Evolutionary conservation across 2,797 vertebrate species (phyloP).

Genomic region (Gobionotothen gibberifrons): DNA sequence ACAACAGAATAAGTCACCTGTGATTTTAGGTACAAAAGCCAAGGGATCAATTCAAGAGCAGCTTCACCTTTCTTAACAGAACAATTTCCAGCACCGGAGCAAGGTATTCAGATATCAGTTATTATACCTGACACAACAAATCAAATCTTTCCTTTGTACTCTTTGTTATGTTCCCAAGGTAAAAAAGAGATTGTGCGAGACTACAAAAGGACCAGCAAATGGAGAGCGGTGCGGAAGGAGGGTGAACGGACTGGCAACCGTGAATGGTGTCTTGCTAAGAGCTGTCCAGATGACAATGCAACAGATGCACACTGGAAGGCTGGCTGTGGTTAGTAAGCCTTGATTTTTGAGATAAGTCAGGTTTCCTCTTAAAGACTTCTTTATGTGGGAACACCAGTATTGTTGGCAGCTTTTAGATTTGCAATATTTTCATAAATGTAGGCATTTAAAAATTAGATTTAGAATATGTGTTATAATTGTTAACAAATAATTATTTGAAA

Average conservation of each 20-base stretch:
- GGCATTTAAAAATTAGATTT: constrained; percentile 8
- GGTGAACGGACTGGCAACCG: constrained; percentile 57
- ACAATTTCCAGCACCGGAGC: constrained; percentile 65
- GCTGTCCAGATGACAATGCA: constrained; percentile 76
- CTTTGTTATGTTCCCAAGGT: constrained; percentile 64
- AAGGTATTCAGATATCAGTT: constrained; percentile 79
- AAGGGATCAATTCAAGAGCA: constrained; percentile 63
- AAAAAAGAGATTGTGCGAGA: constrained; percentile 71
- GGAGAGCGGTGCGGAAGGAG: constrained; percentile 40
- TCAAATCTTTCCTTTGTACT: constrained; percentile 68
- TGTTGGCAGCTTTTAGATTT: constrained; percentile 18
- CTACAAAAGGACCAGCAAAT: constrained; percentile 76
- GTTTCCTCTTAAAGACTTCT: constrained; percentile 29
- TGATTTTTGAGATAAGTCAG: constrained; percentile 63
- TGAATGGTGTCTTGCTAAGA: constrained; percentile 69
- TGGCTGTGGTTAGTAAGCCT: constrained; percentile 55
- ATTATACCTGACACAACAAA: constrained; percentile 81
- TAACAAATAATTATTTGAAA: not conserved
- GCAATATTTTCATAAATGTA: constrained; percentile 24
- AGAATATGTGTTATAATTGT: not conserved
- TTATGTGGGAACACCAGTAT: constrained; percentile 31
- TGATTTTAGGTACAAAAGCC: constrained; percentile 70
- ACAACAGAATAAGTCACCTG: constrained; percentile 60
- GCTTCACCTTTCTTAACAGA: constrained; percentile 65
- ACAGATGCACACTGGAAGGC: constrained; percentile 68